phyloP scores from a whole-genome alignment of 2,888 invertebrate genomes.

The Sycophila texana region DNA sequence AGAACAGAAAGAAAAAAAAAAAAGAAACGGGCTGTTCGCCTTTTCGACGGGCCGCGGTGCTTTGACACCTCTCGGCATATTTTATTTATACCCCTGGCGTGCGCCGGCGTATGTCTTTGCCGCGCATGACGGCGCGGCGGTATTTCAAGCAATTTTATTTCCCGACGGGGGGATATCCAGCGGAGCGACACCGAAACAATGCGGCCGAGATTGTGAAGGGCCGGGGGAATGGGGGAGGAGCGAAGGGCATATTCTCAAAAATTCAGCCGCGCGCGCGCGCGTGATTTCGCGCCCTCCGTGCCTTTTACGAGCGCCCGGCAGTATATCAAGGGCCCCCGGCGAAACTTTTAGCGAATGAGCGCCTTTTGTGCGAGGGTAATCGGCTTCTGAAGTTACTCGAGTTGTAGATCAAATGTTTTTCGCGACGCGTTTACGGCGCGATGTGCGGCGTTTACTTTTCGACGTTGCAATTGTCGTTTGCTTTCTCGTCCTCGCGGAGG shows the following conservation, averaged over 20 bases:
- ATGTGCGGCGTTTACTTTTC: no score
- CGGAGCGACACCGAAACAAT: not conserved
- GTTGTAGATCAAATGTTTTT: no score
- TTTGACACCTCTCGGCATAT: conserved; percentile 6
- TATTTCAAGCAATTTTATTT: conserved; percentile 31
- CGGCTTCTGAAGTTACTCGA: no score
- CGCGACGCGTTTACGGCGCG: no score
- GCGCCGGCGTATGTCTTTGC: not conserved
- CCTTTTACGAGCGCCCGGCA: no score
- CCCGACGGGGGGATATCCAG: not conserved
- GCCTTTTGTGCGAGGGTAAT: no score
- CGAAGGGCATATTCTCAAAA: not conserved
- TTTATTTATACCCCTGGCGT: conserved; percentile 3
- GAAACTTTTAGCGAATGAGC: no score
- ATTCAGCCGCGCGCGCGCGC: not conserved
- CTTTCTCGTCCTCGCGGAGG: no score
- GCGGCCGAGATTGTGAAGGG: not conserved
- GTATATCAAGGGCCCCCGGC: no score
- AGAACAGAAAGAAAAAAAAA: not conserved
- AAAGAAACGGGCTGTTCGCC: not conserved
- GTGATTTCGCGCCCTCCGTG: no score
- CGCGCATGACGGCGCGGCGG: not conserved
- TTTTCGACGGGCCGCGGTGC: conserved; percentile 3
- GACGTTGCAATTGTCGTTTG: no score
- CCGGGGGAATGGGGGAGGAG: no score